A percentile compares a stretch with the other conserved stretches of the same genome.
phyloP scores from a whole-genome alignment of 2,113 vertebrate genomes.

The Brachypteracias leptosomus region DNA sequence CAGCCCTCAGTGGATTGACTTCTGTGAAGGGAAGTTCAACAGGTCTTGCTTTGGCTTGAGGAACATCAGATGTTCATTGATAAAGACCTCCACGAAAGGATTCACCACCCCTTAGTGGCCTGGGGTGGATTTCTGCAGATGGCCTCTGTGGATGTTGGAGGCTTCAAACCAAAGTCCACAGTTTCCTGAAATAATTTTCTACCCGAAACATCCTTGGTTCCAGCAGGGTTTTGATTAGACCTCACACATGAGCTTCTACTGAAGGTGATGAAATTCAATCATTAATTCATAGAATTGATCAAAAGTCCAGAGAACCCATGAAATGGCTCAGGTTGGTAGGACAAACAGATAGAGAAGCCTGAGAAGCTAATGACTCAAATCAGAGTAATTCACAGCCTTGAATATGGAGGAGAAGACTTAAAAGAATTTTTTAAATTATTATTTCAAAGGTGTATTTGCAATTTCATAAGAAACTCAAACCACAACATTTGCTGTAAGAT shows the following conservation, averaged over 20 bases:
- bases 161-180: not conserved
- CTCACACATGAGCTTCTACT: not conserved
- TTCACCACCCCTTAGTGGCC: not conserved
- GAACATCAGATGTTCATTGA: not conserved
- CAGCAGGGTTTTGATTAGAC: not conserved
- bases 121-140: not conserved
- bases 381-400: not conserved
- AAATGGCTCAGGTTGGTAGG: not conserved
- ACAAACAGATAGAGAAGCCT: not conserved
- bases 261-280: not conserved
- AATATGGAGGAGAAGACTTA: not conserved
- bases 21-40: not conserved
- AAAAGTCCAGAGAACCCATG: not conserved
- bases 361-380: not conserved
- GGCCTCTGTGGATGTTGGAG: accelerated
- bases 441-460: not conserved
- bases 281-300: not conserved
- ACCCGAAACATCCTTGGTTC: not conserved
- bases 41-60: not conserved
- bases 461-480: not conserved
- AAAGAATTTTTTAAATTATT: not conserved
- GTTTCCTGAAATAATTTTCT: not conserved
- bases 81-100: not conserved
- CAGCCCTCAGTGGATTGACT: accelerated
- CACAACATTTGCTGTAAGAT: not conserved